Percentiles rank a stretch among this genome's conserved stretches.
Conservation (phyloP, 2,888 invertebrate species). For the Lasioglossum morio region DNA sequence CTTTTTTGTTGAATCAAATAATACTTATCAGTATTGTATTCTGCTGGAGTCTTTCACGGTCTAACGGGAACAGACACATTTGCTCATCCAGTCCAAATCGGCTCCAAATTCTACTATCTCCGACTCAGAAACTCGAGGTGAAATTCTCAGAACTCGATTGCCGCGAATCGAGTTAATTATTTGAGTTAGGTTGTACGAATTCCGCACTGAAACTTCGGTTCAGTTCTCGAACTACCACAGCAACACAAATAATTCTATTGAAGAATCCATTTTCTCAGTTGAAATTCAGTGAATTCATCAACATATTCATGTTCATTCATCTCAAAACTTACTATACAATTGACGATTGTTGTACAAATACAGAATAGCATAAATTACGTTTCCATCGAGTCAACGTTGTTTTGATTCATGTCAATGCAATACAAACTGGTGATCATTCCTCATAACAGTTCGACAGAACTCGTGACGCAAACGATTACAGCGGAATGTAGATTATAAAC, state of each 20-base stretch:
- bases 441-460: background rate
- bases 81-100: conserved; percentile 24
- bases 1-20: background rate
- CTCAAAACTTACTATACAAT: background rate
- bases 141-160: background rate
- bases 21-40: background rate
- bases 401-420: background rate
- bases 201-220: background rate
- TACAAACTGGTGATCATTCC: conserved; percentile 3
- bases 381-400: background rate
- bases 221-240: background rate
- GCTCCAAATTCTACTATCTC: conserved; percentile 1
- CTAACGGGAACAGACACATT: conserved; percentile 24
- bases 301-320: background rate
- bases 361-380: background rate
- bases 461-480: conserved; percentile 23
- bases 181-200: background rate
- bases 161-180: background rate
- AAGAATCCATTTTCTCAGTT: background rate
- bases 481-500: conserved; percentile 27
- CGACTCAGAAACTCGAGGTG: background rate
- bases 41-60: conserved; percentile 23
- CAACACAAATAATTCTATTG: background rate
- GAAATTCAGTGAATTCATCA: background rate
- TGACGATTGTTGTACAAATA: background rate